Base-by-base conservation (phyloP, 2,888 invertebrate genomes). In the Thymelicus acteon region DNA sequence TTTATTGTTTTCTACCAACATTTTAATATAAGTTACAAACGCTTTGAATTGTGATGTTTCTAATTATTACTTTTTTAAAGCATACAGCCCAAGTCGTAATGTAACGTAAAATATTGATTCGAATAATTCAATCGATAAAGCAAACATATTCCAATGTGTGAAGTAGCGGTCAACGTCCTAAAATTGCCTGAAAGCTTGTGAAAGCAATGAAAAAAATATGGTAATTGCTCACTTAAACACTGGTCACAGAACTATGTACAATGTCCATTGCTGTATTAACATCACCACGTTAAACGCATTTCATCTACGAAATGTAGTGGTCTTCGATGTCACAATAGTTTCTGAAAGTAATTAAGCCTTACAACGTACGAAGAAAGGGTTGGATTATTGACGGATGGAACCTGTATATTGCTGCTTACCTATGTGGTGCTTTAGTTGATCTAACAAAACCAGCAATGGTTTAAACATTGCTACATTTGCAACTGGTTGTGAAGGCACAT, bases 401-500 rank as follows among this genome's bases (percentile, higher is more conserved):
- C 4, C 7, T n/a, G 39, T 58, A 37, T 39, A 37, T 58, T 37
- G 58, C 58, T 58, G n/a, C 7, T 7, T 58, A 39, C n/a, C n/a
- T 13, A n/a, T 37, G 58, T 54, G 10, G 12, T 31, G 6, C 10
- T 6, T 7, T 7, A 57, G 3, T 31, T 48, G 24, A 12, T 67
- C 10, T 47, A 49, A 60, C 6, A 54, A 54, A 72, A 47, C 15
- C 10, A 39, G 72, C 64, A 72, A 68, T 60, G 64, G 44, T 68
- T 8, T n/a, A 13, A 39, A 60, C 47, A 10, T 24, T 19, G 6
- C n/a, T 39, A 60, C 15, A 47, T 19, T 48, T 39, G 31, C n/a
- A 19, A 19, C 13, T 15, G 52, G 40, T 73, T 54, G 61, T 12
- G 12, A 7, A 58, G 37, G 67, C 74, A 75, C 85, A 85, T 86